These are phyloP conservation scores for Tuberolachnus salignus DNA, from an alignment of 2,888 invertebrate species.

Conservation along the genomic window DNA sequence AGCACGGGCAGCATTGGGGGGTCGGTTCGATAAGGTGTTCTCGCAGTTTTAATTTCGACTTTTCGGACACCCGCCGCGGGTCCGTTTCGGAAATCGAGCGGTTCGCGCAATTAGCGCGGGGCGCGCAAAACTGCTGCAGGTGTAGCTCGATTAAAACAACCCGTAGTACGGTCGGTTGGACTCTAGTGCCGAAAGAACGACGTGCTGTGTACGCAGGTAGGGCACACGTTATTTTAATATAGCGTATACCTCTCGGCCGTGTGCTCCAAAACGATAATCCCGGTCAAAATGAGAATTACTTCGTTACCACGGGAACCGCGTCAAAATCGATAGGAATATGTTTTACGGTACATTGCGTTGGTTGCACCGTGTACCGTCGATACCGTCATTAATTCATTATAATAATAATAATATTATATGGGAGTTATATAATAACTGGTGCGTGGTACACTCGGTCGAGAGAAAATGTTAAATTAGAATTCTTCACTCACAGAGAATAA, in stretches of 20 bases:
- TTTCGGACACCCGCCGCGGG: too few species aligned
- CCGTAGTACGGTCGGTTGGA: constrained; percentile 33
- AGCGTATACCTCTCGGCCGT: neutral
- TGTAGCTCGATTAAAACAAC: constrained; percentile 30
- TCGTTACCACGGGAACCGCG: constrained; percentile 50
- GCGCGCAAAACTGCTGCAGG: neutral
- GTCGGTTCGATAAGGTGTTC: too few species aligned
- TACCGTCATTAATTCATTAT: neutral
- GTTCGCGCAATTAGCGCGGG: neutral
- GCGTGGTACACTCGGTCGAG: too few species aligned
- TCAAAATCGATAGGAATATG: constrained; percentile 42
- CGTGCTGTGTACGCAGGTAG: too few species aligned
- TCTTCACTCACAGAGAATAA: too few species aligned
- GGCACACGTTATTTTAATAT: constrained; percentile 3
- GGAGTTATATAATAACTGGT: too few species aligned
- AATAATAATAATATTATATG: neutral
- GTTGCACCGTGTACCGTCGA: neutral
- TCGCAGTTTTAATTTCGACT: too few species aligned
- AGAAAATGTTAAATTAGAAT: too few species aligned
- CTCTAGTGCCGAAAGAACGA: constrained; percentile 22
- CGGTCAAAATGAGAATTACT: constrained; percentile 37
- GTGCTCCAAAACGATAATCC: constrained; percentile 40
- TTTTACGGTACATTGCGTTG: constrained; percentile 32
- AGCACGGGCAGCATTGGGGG: too few species aligned
- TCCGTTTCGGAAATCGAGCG: too few species aligned